A percentile compares a stretch with the other conserved stretches of the same genome.
These are phyloP conservation scores for Caranx ignobilis DNA, from an alignment of 2,113 vertebrate species.

Conservation along the genomic window DNA sequence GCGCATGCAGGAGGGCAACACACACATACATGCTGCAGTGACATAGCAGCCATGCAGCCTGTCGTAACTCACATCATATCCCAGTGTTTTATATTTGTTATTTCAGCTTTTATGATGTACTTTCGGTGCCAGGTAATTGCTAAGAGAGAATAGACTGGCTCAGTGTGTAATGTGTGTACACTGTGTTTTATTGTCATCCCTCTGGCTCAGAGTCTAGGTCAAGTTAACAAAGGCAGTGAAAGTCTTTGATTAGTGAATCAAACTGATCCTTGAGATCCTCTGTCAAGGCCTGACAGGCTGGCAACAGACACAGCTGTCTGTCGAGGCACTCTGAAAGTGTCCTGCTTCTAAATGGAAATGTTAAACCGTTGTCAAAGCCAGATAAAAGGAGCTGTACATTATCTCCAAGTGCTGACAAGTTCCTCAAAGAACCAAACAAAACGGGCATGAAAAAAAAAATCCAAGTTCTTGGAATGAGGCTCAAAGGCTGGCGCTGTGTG, in stretches of 20 bases:
- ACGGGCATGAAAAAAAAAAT: not conserved
- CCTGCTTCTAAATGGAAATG: slow-evolving; percentile 40
- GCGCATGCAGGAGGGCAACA: not conserved
- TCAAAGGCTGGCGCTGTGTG: not conserved
- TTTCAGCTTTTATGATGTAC: not conserved
- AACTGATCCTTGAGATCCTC: slow-evolving; percentile 42
- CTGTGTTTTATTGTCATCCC: slow-evolving; percentile 20
- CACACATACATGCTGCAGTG: not conserved
- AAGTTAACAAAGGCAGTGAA: slow-evolving; percentile 52
- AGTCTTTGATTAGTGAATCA: slow-evolving; percentile 72
- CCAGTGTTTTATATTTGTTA: not conserved
- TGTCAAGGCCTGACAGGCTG: slow-evolving; percentile 15
- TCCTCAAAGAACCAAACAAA: slow-evolving; percentile 40
- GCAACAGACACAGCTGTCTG: slow-evolving; percentile 48
- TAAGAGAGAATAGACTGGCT: slow-evolving; percentile 15
- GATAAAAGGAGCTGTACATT: slow-evolving; percentile 46
- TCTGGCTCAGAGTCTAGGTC: slow-evolving; percentile 49
- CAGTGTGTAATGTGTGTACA: slow-evolving; percentile 28
- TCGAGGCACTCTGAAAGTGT: slow-evolving; percentile 21
- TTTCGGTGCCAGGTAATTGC: slow-evolving; percentile 1
- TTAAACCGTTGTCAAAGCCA: slow-evolving; percentile 33
- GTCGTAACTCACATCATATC: not conserved
- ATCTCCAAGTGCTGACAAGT: slow-evolving; percentile 35
- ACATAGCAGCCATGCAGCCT: not conserved
- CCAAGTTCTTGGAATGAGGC: slow-evolving; percentile 21